Base-by-base conservation (phyloP, 1,140 invertebrate species). In the Heliconius nattereri region DNA sequence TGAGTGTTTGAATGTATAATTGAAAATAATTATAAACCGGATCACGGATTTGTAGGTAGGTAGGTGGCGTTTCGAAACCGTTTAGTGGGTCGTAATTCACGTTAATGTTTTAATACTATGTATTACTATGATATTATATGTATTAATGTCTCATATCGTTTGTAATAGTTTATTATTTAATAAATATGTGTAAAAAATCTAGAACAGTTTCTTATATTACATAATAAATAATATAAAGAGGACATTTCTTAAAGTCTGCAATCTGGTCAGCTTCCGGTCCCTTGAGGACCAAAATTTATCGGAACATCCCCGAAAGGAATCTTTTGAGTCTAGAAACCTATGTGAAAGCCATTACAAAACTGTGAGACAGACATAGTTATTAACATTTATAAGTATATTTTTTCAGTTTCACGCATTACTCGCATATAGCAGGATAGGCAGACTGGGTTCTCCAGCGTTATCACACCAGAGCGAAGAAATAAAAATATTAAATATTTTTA, bases 11-110 rank as follows among this genome's bases (percentile, higher is more conserved):
- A 89, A 85, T 83, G 81, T 79, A 81, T 90, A 92, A 91, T 92
- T 90, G 87, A 89, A 89, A 45, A 87, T 90, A 89, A 83, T 88
- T 89, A 85, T 83, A 83, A 87, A 86, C 85, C 66, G 66, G 78
- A 75, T 81, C 79, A 75, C 84, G 85, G 83, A 86, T 71, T 71
- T 37, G 52, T 71, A 71, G 23, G 32, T 20, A 32, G 35, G 71
- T 71, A 71, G 71, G 71, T 73, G 32, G 57, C 3, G 73, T 89
- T 89, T 87, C 84, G 85, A 87, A 90, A 88, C 80, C 13, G 54
- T 74, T 32, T 74, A 20, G 37, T 57, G 2, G 45, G 26, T 66
- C 20, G 71, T 37, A 35, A 71, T 71, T 71, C 29, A 35, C 5
- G 20, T 76, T 40, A 20, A 32, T 71, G 23, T 23, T 23, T 71